Evolutionary conservation across 2,888 invertebrate species (phyloP).

Genomic region (Aporophyla nigra): DNA sequence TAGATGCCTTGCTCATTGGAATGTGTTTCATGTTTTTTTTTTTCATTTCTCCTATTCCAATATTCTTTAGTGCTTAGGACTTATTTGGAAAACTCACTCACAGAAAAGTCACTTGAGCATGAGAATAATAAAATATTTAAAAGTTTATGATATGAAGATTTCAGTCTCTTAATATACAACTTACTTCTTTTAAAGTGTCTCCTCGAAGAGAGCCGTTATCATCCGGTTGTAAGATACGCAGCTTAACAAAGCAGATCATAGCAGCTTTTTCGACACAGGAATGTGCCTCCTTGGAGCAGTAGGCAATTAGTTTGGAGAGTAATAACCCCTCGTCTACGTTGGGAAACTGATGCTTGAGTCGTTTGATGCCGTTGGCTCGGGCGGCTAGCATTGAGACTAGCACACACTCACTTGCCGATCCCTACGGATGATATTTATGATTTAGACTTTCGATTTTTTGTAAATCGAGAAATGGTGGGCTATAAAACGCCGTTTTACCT

Average conservation of each 20-base stretch:
- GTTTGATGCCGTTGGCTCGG: slow-evolving; percentile 96
- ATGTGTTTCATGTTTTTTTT: neutral
- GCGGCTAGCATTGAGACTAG: slow-evolving; percentile 98
- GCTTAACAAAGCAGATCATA: slow-evolving; percentile 97
- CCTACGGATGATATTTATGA: slow-evolving; percentile 89
- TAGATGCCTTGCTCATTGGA: slow-evolving; percentile 11
- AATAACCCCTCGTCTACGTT: slow-evolving; percentile 97
- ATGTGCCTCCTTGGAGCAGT: slow-evolving; percentile 97
- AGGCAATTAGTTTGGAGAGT: slow-evolving; percentile 97
- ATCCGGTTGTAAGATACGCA: slow-evolving; percentile 97
- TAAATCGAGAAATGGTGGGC: neutral
- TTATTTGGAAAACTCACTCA: too few relatives aligned
- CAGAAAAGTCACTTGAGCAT: too few relatives aligned
- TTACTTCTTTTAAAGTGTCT: slow-evolving; percentile 94
- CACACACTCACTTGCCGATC: slow-evolving; percentile 98
- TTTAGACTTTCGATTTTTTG: neutral
- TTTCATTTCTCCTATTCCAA: neutral
- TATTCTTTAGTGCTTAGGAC: neutral
- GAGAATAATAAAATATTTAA: neutral
- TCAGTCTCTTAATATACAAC: slow-evolving; percentile 31
- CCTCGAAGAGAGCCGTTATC: slow-evolving; percentile 95
- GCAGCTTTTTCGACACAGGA: slow-evolving; percentile 98
- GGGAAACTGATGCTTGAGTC: slow-evolving; percentile 95
- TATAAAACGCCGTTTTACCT: slow-evolving; percentile 91
- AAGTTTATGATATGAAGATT: neutral